These are phyloP conservation scores for Eulemur rubriventer DNA, from an alignment of 2,797 vertebrate species.

Conservation along the genomic window DNA sequence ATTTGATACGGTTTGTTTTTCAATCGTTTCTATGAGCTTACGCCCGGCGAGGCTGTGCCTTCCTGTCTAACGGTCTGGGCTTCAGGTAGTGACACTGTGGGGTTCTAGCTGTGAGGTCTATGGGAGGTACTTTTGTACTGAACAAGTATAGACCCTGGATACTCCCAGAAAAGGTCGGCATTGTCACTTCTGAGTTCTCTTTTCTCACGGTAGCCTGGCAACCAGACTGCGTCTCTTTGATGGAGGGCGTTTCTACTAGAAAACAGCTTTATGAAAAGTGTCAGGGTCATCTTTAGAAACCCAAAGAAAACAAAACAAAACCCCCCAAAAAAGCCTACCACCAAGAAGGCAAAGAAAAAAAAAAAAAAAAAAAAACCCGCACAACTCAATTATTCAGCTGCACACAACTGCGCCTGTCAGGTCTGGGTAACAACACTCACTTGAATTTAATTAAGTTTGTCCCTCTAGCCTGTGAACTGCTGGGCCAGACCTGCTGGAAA, in stretches of 20 bases:
- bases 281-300: conserved; percentile 81
- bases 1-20: conserved; percentile 22
- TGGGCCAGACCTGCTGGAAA: conserved; percentile 45
- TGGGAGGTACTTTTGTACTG: conserved; percentile 51
- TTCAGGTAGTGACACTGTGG: conserved; percentile 41
- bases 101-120: conserved; percentile 69
- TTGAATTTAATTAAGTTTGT: conserved; percentile 82
- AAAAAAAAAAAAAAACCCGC: neutral
- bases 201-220: conserved; percentile 77
- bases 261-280: conserved; percentile 79
- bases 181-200: conserved; percentile 66
- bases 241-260: conserved; percentile 74
- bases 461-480: conserved; percentile 61
- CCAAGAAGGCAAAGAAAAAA: conserved; percentile 75
- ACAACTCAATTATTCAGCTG: conserved; percentile 80
- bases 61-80: neutral
- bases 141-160: conserved; percentile 40
- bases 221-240: conserved; percentile 72
- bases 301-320: conserved; percentile 77
- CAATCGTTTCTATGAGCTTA: neutral
- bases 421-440: conserved; percentile 67
- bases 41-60: neutral
- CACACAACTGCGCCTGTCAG: conserved; percentile 76
- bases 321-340: conserved; percentile 69
- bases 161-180: conserved; percentile 60